These are phyloP conservation scores for Epinephelus fuscoguttatus DNA, from an alignment of 2,113 vertebrate species.

Conservation along the genomic window DNA sequence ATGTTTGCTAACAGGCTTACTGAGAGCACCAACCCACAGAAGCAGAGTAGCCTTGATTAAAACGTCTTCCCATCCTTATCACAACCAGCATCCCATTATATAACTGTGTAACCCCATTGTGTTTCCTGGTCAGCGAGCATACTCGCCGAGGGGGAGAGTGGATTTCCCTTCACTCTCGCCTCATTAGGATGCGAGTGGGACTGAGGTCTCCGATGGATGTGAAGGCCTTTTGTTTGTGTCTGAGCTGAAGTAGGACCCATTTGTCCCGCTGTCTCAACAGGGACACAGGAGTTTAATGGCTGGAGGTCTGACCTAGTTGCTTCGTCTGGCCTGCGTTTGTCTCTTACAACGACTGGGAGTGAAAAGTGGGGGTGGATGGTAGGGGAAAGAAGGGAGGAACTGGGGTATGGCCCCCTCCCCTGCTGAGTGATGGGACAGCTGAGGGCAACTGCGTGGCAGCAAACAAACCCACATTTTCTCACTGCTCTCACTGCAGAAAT, in stretches of 20 bases:
- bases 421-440: conserved; percentile 74
- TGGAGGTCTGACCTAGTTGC: conserved; percentile 72
- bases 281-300: conserved; percentile 54
- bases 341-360: conserved; percentile 30
- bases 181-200: conserved; percentile 72
- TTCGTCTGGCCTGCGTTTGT: conserved; percentile 45
- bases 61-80: conserved; percentile 32
- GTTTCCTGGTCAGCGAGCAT: conserved; percentile 62
- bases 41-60: not conserved
- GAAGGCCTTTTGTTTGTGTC: conserved; percentile 64
- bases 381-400: conserved; percentile 27
- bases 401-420: conserved; percentile 51
- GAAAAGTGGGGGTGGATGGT: conserved; percentile 28
- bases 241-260: conserved; percentile 53
- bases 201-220: conserved; percentile 48
- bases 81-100: not conserved
- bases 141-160: conserved; percentile 25
- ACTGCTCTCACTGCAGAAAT: conserved; percentile 55
- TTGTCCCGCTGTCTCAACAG: conserved; percentile 63
- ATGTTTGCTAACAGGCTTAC: not conserved
- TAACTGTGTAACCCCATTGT: conserved; percentile 13
- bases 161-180: conserved; percentile 19
- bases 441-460: conserved; percentile 51
- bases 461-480: conserved; percentile 65
- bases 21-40: not conserved